Evolutionary conservation across 2,888 invertebrate genomes (phyloP).

Genomic region (Gibbula magus): DNA sequence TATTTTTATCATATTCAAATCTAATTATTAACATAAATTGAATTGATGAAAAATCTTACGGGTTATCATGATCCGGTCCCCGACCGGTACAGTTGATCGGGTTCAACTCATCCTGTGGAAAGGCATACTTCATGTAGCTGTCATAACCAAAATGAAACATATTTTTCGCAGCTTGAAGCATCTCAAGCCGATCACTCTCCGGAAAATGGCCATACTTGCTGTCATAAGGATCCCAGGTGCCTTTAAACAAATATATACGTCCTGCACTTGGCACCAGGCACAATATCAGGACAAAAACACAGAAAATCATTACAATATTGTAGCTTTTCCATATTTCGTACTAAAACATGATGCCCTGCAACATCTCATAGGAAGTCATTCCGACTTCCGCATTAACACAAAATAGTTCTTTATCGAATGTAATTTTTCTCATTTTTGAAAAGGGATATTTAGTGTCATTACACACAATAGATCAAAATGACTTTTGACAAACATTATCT

Average conservation of each 20-base stretch:
- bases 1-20: too few relatives aligned
- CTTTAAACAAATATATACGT: conserved; percentile 44
- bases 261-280: conserved; percentile 25
- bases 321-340: not conserved
- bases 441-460: not conserved
- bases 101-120: conserved; percentile 81
- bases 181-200: conserved; percentile 68
- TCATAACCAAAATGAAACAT: conserved; percentile 81
- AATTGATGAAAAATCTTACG: conserved; percentile 73
- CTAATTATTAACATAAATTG: not conserved
- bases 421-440: not conserved
- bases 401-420: not conserved
- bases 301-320: not conserved
- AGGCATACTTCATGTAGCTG: conserved; percentile 81
- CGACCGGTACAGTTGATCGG: conserved; percentile 80
- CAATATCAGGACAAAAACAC: not conserved
- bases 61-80: conserved; percentile 80
- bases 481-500: not conserved
- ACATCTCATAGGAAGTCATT: not conserved
- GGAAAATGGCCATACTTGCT: conserved; percentile 71
- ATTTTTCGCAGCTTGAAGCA: conserved; percentile 74
- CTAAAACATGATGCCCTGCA: conserved; percentile 1
- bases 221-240: conserved; percentile 57
- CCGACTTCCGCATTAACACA: not conserved
- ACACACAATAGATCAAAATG: not conserved